These are phyloP conservation scores for Rhea pennata DNA, from an alignment of 2,113 vertebrate genomes.

Conservation along the genomic window DNA sequence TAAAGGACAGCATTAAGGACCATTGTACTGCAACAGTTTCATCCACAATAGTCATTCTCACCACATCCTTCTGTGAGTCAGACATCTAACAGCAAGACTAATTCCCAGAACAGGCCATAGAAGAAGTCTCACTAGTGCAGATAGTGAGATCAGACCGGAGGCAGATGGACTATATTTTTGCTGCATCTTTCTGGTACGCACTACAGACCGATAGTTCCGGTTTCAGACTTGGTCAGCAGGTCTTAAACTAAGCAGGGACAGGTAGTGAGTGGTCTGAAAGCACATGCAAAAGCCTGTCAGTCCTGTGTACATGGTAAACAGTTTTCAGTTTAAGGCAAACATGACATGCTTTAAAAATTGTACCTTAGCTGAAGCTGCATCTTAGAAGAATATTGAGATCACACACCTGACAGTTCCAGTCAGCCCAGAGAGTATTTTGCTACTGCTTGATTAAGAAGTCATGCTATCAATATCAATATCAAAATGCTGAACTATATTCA, in stretches of 20 bases:
- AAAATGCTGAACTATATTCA: not conserved
- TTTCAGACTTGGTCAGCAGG: not conserved
- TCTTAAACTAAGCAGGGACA: not conserved
- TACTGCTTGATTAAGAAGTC: not conserved
- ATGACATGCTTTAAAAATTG: not conserved
- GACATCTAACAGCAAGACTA: not conserved
- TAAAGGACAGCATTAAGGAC: not conserved
- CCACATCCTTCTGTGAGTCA: not conserved
- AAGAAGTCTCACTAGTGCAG: not conserved
- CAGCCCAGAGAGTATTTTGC: not conserved
- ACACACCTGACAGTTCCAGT: not conserved
- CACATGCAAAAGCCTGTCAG: too few relatives aligned
- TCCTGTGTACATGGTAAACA: not conserved
- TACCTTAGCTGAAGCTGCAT: not conserved
- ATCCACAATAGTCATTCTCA: not conserved
- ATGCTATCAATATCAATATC: not conserved
- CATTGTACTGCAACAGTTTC: not conserved
- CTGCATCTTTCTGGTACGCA: not conserved
- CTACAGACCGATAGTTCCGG: not conserved
- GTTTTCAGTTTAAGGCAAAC: not conserved
- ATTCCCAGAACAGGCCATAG: not conserved
- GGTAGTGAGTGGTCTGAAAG: not conserved
- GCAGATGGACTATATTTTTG: not conserved
- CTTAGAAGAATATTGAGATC: not conserved
- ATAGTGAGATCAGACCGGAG: not conserved